These are phyloP conservation scores for Girardia tigrina DNA, from an alignment of 2,888 invertebrate genomes.

Conservation along the genomic window DNA sequence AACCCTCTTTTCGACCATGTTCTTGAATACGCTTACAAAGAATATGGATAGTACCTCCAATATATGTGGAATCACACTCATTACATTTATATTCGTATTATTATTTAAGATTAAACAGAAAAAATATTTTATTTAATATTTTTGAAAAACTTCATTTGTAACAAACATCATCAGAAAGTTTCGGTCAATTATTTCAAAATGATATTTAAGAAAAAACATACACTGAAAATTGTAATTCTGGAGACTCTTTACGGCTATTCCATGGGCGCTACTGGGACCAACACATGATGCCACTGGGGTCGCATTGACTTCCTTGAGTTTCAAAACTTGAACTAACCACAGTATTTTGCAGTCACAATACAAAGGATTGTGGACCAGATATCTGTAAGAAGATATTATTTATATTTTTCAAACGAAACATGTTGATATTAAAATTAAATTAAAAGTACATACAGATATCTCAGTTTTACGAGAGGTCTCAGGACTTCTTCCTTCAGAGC, in stretches of 20 bases:
- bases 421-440: too few relatives aligned
- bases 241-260: background rate
- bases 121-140: too few relatives aligned
- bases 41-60: too few relatives aligned
- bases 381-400: background rate
- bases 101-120: too few relatives aligned
- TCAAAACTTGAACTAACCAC: background rate
- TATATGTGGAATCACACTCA: too few relatives aligned
- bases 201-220: too few relatives aligned
- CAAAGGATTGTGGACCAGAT: background rate
- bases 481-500: background rate
- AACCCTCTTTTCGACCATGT: too few relatives aligned
- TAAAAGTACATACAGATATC: background rate
- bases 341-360: background rate
- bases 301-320: background rate
- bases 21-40: too few relatives aligned
- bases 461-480: background rate
- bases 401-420: background rate
- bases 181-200: too few relatives aligned
- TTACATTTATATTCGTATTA: too few relatives aligned
- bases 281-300: background rate
- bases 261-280: background rate
- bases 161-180: too few relatives aligned
- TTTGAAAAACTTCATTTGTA: too few relatives aligned
- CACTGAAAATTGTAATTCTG: background rate